Evolutionary conservation across 23 tunicate genomes (phyloP).

Genomic region (Styela plicata): DNA sequence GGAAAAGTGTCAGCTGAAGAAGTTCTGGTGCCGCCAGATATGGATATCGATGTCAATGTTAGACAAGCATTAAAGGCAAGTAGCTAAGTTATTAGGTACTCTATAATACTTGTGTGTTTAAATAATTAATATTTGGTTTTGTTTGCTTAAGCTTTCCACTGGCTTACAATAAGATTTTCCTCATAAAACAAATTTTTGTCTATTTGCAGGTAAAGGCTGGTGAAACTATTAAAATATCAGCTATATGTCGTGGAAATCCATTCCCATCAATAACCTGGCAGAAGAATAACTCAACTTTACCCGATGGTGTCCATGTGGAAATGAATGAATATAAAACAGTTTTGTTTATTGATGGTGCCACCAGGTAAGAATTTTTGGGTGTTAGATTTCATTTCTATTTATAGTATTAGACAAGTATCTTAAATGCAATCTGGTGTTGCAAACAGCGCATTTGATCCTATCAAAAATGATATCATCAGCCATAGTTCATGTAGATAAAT

Average conservation of each 20-base stretch:
- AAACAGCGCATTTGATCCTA: no score
- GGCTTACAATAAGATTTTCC: no score
- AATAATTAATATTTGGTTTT: no score
- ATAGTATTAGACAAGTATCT: neutral
- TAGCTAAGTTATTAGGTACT: neutral
- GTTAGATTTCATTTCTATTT: neutral
- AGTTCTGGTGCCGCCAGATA: slow-evolving; percentile 65
- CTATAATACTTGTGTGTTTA: no score
- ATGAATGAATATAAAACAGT: slow-evolving; percentile 36
- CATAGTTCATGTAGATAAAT: no score
- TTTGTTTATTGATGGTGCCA: slow-evolving; percentile 53
- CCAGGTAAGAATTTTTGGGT: slow-evolving; percentile 36
- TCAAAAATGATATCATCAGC: no score
- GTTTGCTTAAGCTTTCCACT: no score
- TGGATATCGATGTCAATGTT: slow-evolving; percentile 70
- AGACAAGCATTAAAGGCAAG: slow-evolving; percentile 70
- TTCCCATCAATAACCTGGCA: slow-evolving; percentile 57
- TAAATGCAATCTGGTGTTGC: no score
- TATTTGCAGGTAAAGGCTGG: slow-evolving; percentile 84
- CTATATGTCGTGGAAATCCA: slow-evolving; percentile 68
- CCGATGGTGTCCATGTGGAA: slow-evolving; percentile 45
- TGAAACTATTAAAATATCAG: slow-evolving; percentile 46
- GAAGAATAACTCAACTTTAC: slow-evolving; percentile 53
- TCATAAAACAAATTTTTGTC: no score
- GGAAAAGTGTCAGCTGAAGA: slow-evolving; percentile 57